These are phyloP conservation scores for Scaptomyza graminum DNA, from an alignment of 1,140 invertebrate genomes.

Conservation along the genomic window DNA sequence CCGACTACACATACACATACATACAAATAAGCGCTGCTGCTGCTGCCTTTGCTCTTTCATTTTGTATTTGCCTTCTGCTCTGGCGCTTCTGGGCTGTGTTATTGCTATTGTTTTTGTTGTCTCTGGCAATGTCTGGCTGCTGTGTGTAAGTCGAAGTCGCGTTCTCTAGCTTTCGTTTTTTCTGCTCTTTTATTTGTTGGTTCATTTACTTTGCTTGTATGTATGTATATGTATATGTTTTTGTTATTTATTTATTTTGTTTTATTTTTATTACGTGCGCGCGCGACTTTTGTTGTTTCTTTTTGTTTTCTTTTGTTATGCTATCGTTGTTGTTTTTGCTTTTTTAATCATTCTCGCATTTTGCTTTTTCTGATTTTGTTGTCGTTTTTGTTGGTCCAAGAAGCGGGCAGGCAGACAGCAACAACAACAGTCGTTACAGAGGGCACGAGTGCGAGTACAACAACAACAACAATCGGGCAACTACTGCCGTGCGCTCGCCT, in stretches of 20 bases:
- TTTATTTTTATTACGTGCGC: constrained; percentile 40
- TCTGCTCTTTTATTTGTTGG: constrained; percentile 60
- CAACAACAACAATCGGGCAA: constrained; percentile 25
- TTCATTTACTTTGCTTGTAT: constrained; percentile 72
- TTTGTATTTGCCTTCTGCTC: constrained; percentile 53
- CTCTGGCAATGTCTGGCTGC: constrained; percentile 5
- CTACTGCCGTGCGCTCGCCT: constrained; percentile 28
- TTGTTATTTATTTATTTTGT: constrained; percentile 46
- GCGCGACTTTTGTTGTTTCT: constrained; percentile 51
- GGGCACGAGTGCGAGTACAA: constrained; percentile 32
- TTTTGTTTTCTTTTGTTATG: constrained; percentile 53
- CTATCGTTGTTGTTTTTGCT: constrained; percentile 41
- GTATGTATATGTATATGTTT: constrained; percentile 5
- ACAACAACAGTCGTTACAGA: constrained; percentile 24
- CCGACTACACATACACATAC: constrained; percentile 40
- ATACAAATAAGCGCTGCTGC: constrained; percentile 38
- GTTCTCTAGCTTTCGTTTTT: constrained; percentile 69
- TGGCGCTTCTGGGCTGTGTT: constrained; percentile 36
- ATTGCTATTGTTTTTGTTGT: constrained; percentile 27
- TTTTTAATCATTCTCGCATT: constrained; percentile 70
- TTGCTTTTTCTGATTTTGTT: constrained; percentile 54
- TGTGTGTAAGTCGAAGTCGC: constrained; percentile 22
- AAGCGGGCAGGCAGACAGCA: constrained; percentile 7
- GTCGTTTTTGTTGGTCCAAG: constrained; percentile 49
- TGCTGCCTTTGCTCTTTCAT: constrained; percentile 28